Evolutionary conservation across 2,797 vertebrate genomes (phyloP).

Genomic region (Danio kyathit): DNA sequence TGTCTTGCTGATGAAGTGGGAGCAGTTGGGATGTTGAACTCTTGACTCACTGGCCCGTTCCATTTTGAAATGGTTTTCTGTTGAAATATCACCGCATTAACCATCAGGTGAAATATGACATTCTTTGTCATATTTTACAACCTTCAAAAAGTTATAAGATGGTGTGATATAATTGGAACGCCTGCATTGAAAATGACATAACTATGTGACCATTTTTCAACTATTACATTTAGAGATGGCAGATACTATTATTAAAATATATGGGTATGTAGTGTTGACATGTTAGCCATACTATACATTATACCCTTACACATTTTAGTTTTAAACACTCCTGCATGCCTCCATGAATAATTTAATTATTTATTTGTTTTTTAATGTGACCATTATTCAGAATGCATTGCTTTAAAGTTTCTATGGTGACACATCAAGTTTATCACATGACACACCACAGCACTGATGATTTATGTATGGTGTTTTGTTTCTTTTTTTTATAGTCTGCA

Average conservation of each 20-base stretch:
- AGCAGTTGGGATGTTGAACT: slow-evolving; percentile 53
- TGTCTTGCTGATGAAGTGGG: slow-evolving; percentile 67
- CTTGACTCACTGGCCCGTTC: slow-evolving; percentile 49
- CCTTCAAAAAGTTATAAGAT: slow-evolving; percentile 13
- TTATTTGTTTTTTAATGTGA: too few species aligned
- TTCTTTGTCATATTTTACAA: slow-evolving; percentile 34
- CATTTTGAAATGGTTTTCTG: slow-evolving; percentile 49
- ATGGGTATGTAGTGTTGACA: not conserved
- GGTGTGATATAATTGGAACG: slow-evolving; percentile 2
- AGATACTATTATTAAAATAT: not conserved
- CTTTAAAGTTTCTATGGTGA: too few species aligned
- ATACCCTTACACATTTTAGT: too few species aligned
- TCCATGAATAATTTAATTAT: too few species aligned
- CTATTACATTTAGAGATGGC: not conserved
- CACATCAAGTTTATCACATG: too few species aligned
- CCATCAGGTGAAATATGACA: slow-evolving; percentile 14
- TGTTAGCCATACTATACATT: too few species aligned
- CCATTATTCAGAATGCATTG: too few species aligned
- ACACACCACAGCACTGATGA: too few species aligned
- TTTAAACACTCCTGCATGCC: too few species aligned
- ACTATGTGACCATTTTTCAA: not conserved
- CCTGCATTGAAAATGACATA: not conserved
- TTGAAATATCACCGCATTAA: slow-evolving; percentile 42
- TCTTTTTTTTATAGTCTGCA: too few species aligned
- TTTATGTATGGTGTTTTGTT: too few species aligned